Evolutionary conservation across 23 tunicate species (phyloP).

Genomic region (Halocynthia roretzi): DNA sequence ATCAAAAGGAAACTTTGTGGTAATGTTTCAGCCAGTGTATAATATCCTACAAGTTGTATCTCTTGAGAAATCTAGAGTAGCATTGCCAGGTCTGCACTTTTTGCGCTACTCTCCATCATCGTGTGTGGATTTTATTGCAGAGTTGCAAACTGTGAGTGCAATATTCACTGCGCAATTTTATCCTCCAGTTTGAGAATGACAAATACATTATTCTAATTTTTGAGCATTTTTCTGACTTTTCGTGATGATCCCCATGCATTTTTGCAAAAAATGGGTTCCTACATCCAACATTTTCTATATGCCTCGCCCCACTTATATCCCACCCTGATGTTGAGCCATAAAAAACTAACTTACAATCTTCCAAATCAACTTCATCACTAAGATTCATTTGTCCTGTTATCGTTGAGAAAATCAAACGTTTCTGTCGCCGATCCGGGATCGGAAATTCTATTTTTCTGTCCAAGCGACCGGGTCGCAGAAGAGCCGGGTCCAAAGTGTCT

Average conservation of each 20-base stretch:
- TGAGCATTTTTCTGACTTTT: no score
- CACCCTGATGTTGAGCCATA: background rate
- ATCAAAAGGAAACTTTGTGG: background rate
- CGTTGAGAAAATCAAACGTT: conserved; percentile 94
- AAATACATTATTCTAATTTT: no score
- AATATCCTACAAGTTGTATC: no score
- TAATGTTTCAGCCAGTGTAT: no score
- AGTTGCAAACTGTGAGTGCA: no score
- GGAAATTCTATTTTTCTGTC: conserved; percentile 98
- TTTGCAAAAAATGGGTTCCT: background rate
- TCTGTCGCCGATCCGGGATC: conserved; percentile 97
- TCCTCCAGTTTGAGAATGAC: no score
- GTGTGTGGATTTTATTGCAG: no score
- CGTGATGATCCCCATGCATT: no score
- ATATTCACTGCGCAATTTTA: no score
- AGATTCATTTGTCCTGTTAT: conserved; percentile 99
- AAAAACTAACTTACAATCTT: conserved; percentile 59
- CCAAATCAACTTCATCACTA: conserved; percentile 96
- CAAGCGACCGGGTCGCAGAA: conserved; percentile 93
- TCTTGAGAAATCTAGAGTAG: no score
- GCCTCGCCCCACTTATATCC: background rate
- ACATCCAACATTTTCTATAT: background rate
- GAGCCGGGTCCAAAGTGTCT: conserved; percentile 96
- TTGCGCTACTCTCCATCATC: no score
- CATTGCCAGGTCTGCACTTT: no score